Evolutionary conservation across 1,140 invertebrate genomes (phyloP).

Genomic region (Pogonomyrmex barbatus): DNA sequence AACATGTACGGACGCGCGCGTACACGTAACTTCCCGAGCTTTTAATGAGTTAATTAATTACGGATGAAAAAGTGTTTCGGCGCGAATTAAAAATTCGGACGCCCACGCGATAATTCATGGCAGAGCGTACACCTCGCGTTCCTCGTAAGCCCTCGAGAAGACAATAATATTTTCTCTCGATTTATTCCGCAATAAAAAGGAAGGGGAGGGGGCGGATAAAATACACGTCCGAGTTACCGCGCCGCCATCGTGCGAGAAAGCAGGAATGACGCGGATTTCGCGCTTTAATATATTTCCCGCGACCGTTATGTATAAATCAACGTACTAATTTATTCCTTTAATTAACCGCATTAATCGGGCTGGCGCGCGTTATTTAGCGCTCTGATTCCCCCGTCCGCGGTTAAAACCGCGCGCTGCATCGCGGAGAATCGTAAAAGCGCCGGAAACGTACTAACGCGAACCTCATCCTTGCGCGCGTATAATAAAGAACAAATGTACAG

Average conservation of each 20-base stretch:
- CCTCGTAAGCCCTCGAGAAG: conserved; percentile 53
- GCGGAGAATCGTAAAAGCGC: conserved; percentile 43
- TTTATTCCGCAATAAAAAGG: conserved; percentile 69
- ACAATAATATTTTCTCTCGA: conserved; percentile 69
- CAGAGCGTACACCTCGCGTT: conserved; percentile 28
- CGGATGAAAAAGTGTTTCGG: conserved; percentile 59
- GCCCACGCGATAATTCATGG: conserved; percentile 53
- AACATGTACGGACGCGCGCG: not conserved
- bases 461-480: conserved; percentile 48
- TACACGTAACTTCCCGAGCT: not conserved
- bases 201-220: not conserved
- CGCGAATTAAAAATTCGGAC: conserved; percentile 51
- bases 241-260: conserved; percentile 4
- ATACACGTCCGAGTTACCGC: conserved; percentile 15
- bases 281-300: conserved; percentile 74
- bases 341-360: conserved; percentile 69
- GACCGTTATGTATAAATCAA: conserved; percentile 67
- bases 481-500: conserved; percentile 63
- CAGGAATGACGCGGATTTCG: conserved; percentile 57
- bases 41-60: conserved; percentile 69
- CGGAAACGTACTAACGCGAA: conserved; percentile 41
- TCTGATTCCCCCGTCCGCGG: conserved; percentile 57
- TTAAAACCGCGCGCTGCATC: conserved; percentile 42
- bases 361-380: conserved; percentile 61
- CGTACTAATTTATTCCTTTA: conserved; percentile 72